These are phyloP conservation scores for Diorhabda elongata DNA, from an alignment of 1,140 invertebrate genomes.

Conservation along the genomic window DNA sequence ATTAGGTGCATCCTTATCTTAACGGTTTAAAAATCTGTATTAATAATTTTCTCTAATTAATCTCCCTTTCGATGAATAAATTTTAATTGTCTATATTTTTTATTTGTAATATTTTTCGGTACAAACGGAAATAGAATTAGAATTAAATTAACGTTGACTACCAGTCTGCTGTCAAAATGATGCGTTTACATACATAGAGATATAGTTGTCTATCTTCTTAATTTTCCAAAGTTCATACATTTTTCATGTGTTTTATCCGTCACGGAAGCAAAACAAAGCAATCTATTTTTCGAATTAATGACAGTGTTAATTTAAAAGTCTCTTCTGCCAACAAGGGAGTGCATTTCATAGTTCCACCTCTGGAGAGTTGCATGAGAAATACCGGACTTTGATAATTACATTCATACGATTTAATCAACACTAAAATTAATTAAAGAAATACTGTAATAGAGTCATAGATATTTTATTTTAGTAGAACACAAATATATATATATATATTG, in stretches of 20 bases:
- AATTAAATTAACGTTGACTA: too few relatives aligned
- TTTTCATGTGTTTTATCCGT: slow-evolving; percentile 3
- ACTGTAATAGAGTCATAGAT: slow-evolving; percentile 21
- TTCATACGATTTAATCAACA: slow-evolving; percentile 25
- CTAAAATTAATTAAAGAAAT: slow-evolving; percentile 26
- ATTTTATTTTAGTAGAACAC: neutral
- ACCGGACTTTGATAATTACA: slow-evolving; percentile 23
- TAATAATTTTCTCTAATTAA: too few relatives aligned
- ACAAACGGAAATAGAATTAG: too few relatives aligned
- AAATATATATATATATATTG: neutral
- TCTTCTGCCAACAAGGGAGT: slow-evolving; percentile 9
- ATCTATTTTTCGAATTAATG: slow-evolving; percentile 13
- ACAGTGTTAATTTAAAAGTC: slow-evolving; percentile 18
- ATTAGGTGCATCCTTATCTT: too few relatives aligned
- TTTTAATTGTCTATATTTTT: too few relatives aligned
- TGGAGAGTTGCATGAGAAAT: slow-evolving; percentile 26
- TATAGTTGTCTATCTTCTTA: neutral
- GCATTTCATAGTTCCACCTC: slow-evolving; percentile 22
- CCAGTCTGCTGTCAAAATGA: too few relatives aligned
- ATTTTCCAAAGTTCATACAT: neutral
- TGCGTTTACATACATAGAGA: too few relatives aligned
- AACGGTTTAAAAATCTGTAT: too few relatives aligned
- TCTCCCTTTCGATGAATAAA: too few relatives aligned
- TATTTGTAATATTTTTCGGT: too few relatives aligned
- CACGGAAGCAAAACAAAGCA: slow-evolving; percentile 1